Conservation (phyloP, 2,797 vertebrate genomes). For the Rachycentron canadum region DNA sequence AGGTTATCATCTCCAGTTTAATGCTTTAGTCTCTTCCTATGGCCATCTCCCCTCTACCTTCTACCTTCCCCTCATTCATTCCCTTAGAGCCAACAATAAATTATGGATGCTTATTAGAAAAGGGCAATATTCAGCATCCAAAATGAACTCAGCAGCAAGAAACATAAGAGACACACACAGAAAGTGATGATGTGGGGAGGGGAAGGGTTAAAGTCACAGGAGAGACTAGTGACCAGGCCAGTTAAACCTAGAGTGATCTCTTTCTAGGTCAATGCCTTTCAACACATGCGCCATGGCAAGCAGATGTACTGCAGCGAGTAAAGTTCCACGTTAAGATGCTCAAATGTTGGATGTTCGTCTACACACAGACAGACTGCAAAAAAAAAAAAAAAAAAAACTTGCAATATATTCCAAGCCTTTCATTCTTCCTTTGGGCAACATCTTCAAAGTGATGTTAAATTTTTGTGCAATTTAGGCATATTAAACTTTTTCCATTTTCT, state of each 20-base stretch:
- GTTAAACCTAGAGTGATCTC: constrained; percentile 59
- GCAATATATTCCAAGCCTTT: constrained; percentile 41
- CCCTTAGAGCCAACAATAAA: constrained; percentile 82
- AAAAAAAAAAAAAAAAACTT: constrained; percentile 41
- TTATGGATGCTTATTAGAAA: constrained; percentile 88
- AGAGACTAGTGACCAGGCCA: constrained; percentile 59
- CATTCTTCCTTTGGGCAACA: constrained; percentile 64
- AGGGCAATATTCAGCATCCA: constrained; percentile 85
- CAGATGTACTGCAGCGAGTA: constrained; percentile 13
- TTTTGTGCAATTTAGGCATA: constrained; percentile 50
- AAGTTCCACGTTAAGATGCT: constrained; percentile 22
- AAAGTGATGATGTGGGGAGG: constrained; percentile 72
- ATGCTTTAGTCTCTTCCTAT: constrained; percentile 73
- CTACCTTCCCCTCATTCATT: constrained; percentile 43
- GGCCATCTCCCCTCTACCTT: constrained; percentile 47
- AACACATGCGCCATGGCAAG: constrained; percentile 31
- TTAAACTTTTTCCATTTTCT: constrained; percentile 60
- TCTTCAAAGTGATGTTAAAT: constrained; percentile 71
- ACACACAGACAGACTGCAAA: constrained; percentile 25
- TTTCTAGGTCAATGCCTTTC: constrained; percentile 72
- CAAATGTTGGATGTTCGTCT: constrained; percentile 11
- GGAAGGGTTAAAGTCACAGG: constrained; percentile 64
- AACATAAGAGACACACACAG: constrained; percentile 77
- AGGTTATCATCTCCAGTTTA: constrained; percentile 65
- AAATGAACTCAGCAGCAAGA: constrained; percentile 78